Evolutionary conservation across 2,888 invertebrate species (phyloP), one percentile per base, ranked within the genome.

Genomic region (Pherbina coryleti): DNA sequence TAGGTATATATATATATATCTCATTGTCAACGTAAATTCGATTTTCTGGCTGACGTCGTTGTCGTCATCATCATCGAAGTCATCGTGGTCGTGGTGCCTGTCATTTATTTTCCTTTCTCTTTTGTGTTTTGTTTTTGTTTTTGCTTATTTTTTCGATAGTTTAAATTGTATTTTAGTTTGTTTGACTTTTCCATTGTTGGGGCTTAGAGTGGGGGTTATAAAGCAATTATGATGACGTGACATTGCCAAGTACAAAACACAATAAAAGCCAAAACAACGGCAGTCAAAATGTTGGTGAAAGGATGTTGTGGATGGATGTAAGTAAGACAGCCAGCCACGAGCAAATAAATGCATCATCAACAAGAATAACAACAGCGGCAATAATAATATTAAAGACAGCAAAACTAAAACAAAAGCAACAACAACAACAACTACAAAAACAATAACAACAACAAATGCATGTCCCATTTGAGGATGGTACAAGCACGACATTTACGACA

Each of bases 151-250:
- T 62, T 34, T 72, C n/a, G 57, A 70, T 75, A 49, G 78, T 78
- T 75, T 70, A 73, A 75, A 49, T 55, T 69, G 72, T 34, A 34
- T 34, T 75, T 66, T 66, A 53, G 28, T 11, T 17, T 53, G 49
- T 64, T 19, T 49, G 57, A n/a, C 51, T 74, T 22, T n/a, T 49
- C 22, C 19, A n/a, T 51, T 53, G 49, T n/a, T 28, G 31, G 11
- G 25, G 31, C 55, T 31, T 44, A 77, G 81, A 75, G 79, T 80
- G 80, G 76, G 78, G 80, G 79, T 71, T 73, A 81, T 82, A 79
- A 82, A 83, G 80, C 82, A 81, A 83, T 82, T 83, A 83, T 81
- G 80, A 81, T 82, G 82, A 83, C 80, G 82, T 82, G 82, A 83
- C 82, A 83, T 80, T 77, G 80, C 81, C 78, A 80, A 78, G 75